Conservation (phyloP, 2,113 vertebrate species). For the Vulpes ferrilata region DNA sequence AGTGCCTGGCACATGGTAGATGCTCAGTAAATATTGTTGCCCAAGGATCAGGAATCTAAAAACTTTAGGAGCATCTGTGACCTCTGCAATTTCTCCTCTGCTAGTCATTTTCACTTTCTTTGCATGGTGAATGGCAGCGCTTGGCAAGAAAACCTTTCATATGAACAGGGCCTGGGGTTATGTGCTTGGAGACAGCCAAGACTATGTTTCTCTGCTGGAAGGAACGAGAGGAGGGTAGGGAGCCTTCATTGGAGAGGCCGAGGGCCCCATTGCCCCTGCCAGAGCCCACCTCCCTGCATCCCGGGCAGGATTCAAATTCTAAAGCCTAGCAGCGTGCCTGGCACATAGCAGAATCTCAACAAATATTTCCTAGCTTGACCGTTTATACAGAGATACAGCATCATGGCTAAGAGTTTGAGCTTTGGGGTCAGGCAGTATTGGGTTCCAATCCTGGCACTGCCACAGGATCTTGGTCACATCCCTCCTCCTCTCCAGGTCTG, state of each 20-base stretch:
- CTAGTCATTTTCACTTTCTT: neutral
- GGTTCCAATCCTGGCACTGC: neutral
- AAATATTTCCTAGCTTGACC: neutral
- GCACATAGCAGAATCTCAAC: neutral
- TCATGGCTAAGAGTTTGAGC: neutral
- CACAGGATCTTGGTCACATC: neutral
- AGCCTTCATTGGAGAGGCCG: accelerated
- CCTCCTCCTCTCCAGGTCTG: no score
- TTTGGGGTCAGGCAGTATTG: neutral
- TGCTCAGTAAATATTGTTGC: neutral
- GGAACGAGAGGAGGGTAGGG: accelerated
- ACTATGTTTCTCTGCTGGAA: neutral
- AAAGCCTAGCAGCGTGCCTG: neutral
- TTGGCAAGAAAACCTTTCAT: neutral
- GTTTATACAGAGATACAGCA: neutral
- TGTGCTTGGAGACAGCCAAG: neutral
- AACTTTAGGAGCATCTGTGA: neutral
- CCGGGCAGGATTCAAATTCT: no score
- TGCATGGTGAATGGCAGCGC: no score
- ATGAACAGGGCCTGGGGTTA: neutral
- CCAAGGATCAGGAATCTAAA: neutral
- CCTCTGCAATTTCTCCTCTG: neutral
- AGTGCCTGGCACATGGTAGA: neutral
- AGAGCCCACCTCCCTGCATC: neutral
- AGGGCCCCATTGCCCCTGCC: neutral